Conservation (phyloP, 2,113 vertebrate species). For the Caretta caretta region DNA sequence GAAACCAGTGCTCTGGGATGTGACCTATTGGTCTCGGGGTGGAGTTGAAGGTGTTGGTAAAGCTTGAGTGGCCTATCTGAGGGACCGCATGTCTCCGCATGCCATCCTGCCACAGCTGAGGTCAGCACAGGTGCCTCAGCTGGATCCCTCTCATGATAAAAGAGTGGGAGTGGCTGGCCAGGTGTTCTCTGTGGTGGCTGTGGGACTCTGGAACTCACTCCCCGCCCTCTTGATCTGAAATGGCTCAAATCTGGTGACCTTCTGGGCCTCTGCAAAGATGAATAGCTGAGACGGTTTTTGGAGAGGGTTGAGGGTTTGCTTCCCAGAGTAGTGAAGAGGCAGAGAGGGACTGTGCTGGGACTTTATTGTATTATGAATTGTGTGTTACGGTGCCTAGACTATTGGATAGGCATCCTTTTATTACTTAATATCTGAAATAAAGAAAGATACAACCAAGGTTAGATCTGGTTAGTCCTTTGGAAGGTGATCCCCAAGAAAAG, state of each 20-base stretch:
- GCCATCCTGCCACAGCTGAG: neutral
- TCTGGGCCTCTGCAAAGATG: neutral
- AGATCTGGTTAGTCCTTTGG: neutral
- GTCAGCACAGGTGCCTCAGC: neutral
- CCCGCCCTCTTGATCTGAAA: neutral
- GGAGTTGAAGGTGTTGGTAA: neutral
- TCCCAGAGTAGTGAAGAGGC: neutral
- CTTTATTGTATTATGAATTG: neutral
- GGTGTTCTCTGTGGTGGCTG: neutral
- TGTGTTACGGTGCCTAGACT: neutral
- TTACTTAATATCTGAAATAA: conserved; percentile 35
- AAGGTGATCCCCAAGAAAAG: neutral
- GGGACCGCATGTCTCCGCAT: no score
- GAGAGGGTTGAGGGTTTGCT: neutral
- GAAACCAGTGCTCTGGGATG: neutral
- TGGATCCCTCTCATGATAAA: neutral
- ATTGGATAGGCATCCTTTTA: conserved; percentile 28
- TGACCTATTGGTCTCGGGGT: neutral
- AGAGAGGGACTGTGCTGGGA: neutral
- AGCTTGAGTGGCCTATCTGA: neutral
- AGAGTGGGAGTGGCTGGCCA: neutral
- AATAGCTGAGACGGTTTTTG: conserved; percentile 22
- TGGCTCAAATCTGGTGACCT: neutral
- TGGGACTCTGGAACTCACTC: neutral
- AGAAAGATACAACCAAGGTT: neutral